Conservation (phyloP, 2,797 vertebrate species). For the Triplophysa bombifrons region DNA sequence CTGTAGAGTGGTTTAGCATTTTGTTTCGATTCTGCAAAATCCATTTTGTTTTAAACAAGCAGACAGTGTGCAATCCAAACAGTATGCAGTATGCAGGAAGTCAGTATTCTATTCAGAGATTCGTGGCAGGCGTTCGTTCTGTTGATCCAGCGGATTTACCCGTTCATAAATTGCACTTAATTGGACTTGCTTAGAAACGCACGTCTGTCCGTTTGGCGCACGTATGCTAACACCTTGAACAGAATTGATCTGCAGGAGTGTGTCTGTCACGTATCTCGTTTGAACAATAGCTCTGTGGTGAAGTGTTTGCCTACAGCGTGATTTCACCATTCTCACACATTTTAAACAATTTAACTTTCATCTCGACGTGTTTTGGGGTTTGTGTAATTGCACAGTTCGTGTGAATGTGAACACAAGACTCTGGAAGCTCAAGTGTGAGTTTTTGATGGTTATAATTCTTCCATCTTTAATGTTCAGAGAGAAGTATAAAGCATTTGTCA, state of each 20-base stretch:
- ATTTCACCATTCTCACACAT: neutral
- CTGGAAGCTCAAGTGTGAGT: neutral
- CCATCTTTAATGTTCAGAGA: neutral
- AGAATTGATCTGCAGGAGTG: conserved; percentile 57
- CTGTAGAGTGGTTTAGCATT: no score
- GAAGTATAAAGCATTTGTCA: neutral
- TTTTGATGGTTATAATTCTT: neutral
- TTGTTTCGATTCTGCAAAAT: no score
- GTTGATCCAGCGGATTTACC: conserved; percentile 66
- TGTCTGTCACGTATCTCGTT: conserved; percentile 47
- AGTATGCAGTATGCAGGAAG: conserved; percentile 1
- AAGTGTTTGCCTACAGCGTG: conserved; percentile 8
- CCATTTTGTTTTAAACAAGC: neutral
- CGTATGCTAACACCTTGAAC: conserved; percentile 55
- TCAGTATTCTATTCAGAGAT: neutral
- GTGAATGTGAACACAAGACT: neutral
- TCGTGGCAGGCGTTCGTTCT: conserved; percentile 52
- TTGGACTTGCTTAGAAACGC: conserved; percentile 57
- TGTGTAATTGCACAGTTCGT: conserved; percentile 16
- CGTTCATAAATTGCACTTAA: conserved; percentile 63
- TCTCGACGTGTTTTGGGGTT: conserved; percentile 44
- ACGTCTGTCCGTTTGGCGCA: conserved; percentile 54
- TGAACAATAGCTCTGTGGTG: neutral
- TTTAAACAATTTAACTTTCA: conserved; percentile 4
- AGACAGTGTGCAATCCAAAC: conserved; percentile 36